Evolutionary conservation across 2,113 vertebrate genomes (phyloP).

Genomic region (Gracilinanus agilis): DNA sequence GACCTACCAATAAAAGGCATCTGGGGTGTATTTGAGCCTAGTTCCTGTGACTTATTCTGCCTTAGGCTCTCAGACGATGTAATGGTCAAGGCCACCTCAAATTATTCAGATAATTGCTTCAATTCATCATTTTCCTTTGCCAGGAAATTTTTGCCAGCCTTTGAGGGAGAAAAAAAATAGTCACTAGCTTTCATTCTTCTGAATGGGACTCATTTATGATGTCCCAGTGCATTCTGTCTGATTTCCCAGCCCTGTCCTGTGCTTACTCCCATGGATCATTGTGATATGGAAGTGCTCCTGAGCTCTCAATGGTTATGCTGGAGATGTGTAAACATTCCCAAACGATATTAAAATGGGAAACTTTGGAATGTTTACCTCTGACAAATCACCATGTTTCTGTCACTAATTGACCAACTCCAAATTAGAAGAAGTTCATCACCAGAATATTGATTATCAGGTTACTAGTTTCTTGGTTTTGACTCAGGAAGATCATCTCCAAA

Average conservation of each 20-base stretch:
- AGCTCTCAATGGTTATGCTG: not conserved
- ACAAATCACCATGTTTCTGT: no score
- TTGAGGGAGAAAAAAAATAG: not conserved
- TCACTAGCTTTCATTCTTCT: constrained; percentile 17
- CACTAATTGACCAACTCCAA: no score
- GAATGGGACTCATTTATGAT: constrained; percentile 36
- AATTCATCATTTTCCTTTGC: constrained; percentile 13
- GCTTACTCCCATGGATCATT: no score
- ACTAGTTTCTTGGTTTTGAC: no score
- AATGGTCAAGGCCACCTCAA: not conserved
- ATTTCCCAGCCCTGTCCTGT: not conserved
- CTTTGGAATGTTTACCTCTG: no score
- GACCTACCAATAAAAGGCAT: fast-evolving
- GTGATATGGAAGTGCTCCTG: no score
- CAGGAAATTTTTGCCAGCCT: constrained; percentile 14
- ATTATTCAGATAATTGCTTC: constrained; percentile 33
- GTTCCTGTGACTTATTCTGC: not conserved
- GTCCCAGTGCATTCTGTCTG: not conserved
- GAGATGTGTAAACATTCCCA: no score
- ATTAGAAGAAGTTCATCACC: no score
- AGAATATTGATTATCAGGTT: no score
- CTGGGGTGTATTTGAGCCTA: not conserved
- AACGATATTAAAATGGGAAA: no score
- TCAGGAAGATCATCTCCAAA: no score
- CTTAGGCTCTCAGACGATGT: not conserved